Evolutionary conservation across 2,113 vertebrate species (phyloP), one percentile per base, ranked within the genome.

Genomic region (Mormyrus iriodes): DNA sequence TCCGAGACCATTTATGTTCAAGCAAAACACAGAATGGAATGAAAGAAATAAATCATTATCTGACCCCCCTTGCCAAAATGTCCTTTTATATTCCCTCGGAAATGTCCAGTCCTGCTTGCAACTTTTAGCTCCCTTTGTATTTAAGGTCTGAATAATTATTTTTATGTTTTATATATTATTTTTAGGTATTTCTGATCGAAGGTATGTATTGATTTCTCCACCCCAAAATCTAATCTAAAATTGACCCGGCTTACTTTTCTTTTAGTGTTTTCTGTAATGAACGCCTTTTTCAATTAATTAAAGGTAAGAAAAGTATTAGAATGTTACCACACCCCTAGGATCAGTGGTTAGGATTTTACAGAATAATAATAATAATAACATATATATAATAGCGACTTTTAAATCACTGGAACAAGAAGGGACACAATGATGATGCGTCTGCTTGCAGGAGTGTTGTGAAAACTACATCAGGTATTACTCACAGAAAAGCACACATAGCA

Each of bases 1-100:
- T 35, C 85, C 35, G n/a, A 52, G n/a, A 48, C 82, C 82, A 84
- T 84, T 84, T 84, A 86, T 53, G 85, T 86, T 86, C 85, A 86
- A 53, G 49, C n/a, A 52, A 86, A 86, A 52, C 85, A 53, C 19
- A 35, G n/a, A 86, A 35, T 35, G 51, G 85, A 86, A 86, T 21
- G 83, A 51, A 51, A 35, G 51, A 21, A 84, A 46, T 84, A 84
- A 48, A 84, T 46, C 82, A 84, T 24, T 24, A n/a, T 52, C 24
- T 52, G 51, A n/a, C 13, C 46, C 49, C 10, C 73, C 15, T 49
- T 53, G 48, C 49, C 10, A 46, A 49, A 51, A 86, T 10, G 3
- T 35, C 27, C 49, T 15, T 24, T 8, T 31, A 51, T 19, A 12
- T 49, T 35, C 49, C 82, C 82, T 13, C 48, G 44, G 82, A 84